Percentiles rank a stretch among this genome's conserved stretches.
Evolutionary conservation across 1,140 invertebrate genomes (phyloP).

Genomic region (Hypothenemus hampei): DNA sequence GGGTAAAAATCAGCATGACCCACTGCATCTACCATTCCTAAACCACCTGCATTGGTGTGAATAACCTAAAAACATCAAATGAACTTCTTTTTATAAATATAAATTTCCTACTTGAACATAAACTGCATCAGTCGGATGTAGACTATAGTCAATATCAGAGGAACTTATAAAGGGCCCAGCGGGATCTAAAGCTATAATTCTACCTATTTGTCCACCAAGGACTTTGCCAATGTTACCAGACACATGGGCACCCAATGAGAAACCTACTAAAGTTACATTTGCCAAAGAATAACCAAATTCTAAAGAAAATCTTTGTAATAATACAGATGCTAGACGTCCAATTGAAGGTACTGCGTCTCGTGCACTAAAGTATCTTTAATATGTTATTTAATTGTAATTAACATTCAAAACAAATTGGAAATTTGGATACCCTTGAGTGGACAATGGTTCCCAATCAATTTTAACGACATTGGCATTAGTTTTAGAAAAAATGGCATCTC

Average conservation of each 20-base stretch:
- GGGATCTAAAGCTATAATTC: constrained; percentile 48
- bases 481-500: constrained; percentile 40
- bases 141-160: constrained; percentile 41
- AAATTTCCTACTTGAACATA: background rate
- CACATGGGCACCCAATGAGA: constrained; percentile 65
- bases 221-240: constrained; percentile 53
- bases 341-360: constrained; percentile 48
- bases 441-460: constrained; percentile 51
- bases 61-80: constrained; percentile 52
- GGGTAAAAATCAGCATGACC: constrained; percentile 79
- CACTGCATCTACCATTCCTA: constrained; percentile 56
- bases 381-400: too few relatives aligned
- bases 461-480: constrained; percentile 53
- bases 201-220: background rate
- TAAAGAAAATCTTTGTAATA: constrained; percentile 49
- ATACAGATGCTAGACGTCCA: constrained; percentile 48
- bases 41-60: constrained; percentile 62
- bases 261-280: constrained; percentile 57
- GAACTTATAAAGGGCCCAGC: constrained; percentile 53
- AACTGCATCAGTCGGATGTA: background rate
- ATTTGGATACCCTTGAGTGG: constrained; percentile 40
- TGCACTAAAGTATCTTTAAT: constrained; percentile 42
- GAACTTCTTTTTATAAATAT: background rate
- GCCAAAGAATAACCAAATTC: constrained; percentile 47
- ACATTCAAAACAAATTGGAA: background rate